A percentile compares a stretch with the other conserved stretches of the same genome.
phyloP scores from a whole-genome alignment of 1,140 invertebrate genomes.

The Fopius arisanus region DNA sequence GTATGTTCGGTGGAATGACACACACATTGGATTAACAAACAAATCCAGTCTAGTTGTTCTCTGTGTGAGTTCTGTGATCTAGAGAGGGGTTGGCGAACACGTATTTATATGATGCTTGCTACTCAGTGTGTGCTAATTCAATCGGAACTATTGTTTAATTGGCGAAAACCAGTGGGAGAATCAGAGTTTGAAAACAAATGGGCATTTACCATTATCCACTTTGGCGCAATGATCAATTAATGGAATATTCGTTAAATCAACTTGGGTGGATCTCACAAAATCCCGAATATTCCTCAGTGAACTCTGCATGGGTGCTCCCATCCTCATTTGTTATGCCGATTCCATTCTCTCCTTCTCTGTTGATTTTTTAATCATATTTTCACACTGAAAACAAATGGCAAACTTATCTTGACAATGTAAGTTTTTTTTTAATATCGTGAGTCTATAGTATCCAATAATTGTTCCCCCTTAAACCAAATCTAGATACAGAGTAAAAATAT shows the following conservation, averaged over 20 bases:
- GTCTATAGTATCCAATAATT: too few species aligned
- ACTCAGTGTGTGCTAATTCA: slow-evolving; percentile 11
- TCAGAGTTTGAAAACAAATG: neutral
- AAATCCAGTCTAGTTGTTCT: neutral
- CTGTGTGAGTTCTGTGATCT: neutral
- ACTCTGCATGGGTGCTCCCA: neutral
- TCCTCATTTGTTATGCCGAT: too few species aligned
- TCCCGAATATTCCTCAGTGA: neutral
- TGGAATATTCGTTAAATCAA: slow-evolving; percentile 3
- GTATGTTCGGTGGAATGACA: neutral
- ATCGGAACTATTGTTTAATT: slow-evolving; percentile 7
- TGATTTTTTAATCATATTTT: too few species aligned
- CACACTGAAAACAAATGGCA: too few species aligned
- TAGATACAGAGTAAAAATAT: too few species aligned
- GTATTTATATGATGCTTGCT: neutral
- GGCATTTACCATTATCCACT: neutral
- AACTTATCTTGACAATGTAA: too few species aligned
- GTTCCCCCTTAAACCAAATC: too few species aligned
- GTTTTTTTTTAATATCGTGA: too few species aligned
- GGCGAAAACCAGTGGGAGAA: slow-evolving; percentile 7
- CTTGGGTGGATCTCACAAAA: neutral
- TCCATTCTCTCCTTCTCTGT: too few species aligned
- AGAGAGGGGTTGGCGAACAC: neutral
- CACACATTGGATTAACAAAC: neutral
- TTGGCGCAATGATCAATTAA: slow-evolving; percentile 7